phyloP scores from a whole-genome alignment of 2,113 vertebrate species.

The Sorex araneus region DNA sequence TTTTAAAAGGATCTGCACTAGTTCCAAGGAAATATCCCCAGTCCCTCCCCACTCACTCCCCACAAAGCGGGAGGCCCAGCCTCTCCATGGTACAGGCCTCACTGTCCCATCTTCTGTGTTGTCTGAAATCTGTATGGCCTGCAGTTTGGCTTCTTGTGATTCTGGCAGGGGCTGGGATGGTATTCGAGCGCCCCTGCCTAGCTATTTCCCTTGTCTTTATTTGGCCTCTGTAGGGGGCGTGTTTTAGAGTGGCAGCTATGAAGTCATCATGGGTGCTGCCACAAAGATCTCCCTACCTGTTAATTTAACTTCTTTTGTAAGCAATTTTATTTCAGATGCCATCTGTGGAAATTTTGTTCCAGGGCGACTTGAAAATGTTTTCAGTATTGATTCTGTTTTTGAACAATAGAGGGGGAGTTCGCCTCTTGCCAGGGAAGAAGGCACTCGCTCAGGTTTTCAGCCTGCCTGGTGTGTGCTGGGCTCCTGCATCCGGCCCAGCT shows the following conservation, averaged over 20 bases:
- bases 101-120: not conserved
- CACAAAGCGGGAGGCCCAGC: not conserved
- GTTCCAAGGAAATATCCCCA: constrained; percentile 69
- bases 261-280: constrained; percentile 48
- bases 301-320: constrained; percentile 69
- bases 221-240: constrained; percentile 36
- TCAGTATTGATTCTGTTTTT: constrained; percentile 70
- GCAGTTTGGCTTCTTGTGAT: constrained; percentile 7
- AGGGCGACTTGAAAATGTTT: constrained; percentile 61
- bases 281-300: constrained; percentile 45
- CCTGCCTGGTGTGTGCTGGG: not conserved
- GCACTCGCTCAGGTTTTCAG: not conserved
- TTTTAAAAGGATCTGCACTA: constrained; percentile 57
- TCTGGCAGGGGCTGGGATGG: not conserved
- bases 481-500: not conserved
- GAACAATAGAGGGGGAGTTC: not conserved
- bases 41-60: too few species aligned
- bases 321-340: constrained; percentile 68
- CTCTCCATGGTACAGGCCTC: constrained; percentile 28
- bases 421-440: constrained; percentile 34
- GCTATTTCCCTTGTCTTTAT: constrained; percentile 57
- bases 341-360: constrained; percentile 66
- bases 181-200: constrained; percentile 21
- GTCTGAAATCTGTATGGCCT: not conserved
- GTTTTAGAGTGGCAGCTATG: constrained; percentile 24